A percentile compares a stretch with the other conserved stretches of the same genome.
These are phyloP conservation scores for Mirza zaza DNA, from an alignment of 2,113 vertebrate species.

Conservation along the genomic window DNA sequence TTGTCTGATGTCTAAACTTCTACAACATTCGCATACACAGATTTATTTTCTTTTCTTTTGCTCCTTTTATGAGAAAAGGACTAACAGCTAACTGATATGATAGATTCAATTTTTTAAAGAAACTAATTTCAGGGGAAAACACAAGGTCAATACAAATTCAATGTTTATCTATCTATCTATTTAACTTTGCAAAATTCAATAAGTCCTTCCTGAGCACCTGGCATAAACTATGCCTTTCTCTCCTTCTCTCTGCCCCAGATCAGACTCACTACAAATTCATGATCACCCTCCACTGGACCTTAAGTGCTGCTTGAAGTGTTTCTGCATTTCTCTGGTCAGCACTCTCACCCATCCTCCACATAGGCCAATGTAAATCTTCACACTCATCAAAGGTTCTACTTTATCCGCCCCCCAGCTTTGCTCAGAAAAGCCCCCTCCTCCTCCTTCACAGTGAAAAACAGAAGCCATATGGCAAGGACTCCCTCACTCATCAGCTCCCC, in stretches of 20 bases:
- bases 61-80: constrained; percentile 48
- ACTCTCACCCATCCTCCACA: not conserved
- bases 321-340: not conserved
- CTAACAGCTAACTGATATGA: not conserved
- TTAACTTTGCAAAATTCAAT: not conserved
- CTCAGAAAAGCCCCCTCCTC: not conserved
- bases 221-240: not conserved
- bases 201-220: not conserved
- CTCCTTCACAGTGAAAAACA: not conserved
- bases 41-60: not conserved
- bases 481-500: not conserved
- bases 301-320: not conserved
- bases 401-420: not conserved
- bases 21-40: not conserved
- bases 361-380: not conserved
- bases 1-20: not conserved
- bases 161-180: not conserved
- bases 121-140: constrained; percentile 16
- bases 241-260: not conserved
- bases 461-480: not conserved
- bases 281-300: not conserved
- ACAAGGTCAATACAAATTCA: not conserved
- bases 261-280: not conserved
- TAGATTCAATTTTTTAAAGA: constrained; percentile 25
- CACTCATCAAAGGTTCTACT: not conserved